Percentiles rank a stretch among this genome's conserved stretches.
These are phyloP conservation scores for Icerya purchasi DNA, from an alignment of 2,888 invertebrate species.

Conservation along the genomic window DNA sequence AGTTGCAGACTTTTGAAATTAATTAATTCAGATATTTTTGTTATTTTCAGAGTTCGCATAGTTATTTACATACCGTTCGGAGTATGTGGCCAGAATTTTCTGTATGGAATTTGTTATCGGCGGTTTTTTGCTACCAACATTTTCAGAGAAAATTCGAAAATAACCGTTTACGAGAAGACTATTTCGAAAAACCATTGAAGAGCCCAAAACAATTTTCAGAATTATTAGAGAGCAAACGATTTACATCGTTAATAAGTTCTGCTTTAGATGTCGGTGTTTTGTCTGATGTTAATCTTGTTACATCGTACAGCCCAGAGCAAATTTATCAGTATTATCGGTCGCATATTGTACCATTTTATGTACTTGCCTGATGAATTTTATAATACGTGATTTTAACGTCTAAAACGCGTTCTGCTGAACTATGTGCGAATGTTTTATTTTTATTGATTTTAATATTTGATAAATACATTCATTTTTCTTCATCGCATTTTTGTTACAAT, in stretches of 20 bases:
- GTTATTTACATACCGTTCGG: slow-evolving; percentile 66
- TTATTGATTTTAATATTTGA: too few species aligned
- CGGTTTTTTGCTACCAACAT: slow-evolving; percentile 71
- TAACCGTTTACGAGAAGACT: not conserved
- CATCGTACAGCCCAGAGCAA: not conserved
- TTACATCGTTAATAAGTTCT: not conserved
- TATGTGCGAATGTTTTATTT: too few species aligned
- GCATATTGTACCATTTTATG: not conserved
- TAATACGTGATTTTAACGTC: not conserved
- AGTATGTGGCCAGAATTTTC: slow-evolving; percentile 93
- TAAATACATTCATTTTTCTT: too few species aligned
- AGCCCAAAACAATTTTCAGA: not conserved
- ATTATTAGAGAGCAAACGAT: not conserved
- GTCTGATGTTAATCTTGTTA: not conserved
- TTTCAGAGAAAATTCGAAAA: slow-evolving; percentile 21
- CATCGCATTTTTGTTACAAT: too few species aligned
- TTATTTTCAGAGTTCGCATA: slow-evolving; percentile 44
- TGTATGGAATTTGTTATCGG: slow-evolving; percentile 71
- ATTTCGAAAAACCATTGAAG: not conserved
- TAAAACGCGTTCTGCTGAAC: too few species aligned
- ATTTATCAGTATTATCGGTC: not conserved
- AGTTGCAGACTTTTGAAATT: too few species aligned
- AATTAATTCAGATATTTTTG: too few species aligned
- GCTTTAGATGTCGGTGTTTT: not conserved
- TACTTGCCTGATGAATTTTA: not conserved